These are phyloP conservation scores for Montipora cactus DNA, from an alignment of 64 coral and sea anemone species.

Conservation along the genomic window DNA sequence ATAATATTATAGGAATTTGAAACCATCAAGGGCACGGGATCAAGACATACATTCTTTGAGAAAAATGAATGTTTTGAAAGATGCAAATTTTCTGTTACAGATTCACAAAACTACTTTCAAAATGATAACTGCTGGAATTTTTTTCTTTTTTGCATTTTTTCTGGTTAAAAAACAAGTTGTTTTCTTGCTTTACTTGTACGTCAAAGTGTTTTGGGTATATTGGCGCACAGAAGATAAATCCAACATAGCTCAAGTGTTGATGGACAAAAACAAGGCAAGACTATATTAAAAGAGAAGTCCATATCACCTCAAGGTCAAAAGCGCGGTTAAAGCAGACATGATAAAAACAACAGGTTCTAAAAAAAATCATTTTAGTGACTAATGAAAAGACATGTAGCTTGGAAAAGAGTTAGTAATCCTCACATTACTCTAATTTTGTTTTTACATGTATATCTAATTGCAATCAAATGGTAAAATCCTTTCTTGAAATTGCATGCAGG, in stretches of 20 bases:
- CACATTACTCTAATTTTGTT: neutral
- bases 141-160: neutral
- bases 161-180: neutral
- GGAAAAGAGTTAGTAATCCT: neutral
- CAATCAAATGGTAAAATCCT: no score
- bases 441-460: no score
- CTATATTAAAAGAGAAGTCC: neutral
- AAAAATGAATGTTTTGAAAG: neutral
- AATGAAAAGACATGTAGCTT: neutral
- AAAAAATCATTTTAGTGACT: neutral
- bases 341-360: neutral
- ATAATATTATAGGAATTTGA: neutral
- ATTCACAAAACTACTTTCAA: no score
- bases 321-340: neutral
- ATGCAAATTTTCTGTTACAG: neutral
- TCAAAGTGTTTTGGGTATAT: neutral
- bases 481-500: no score
- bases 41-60: no score
- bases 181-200: no score
- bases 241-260: slow-evolving; percentile 37
- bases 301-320: neutral
- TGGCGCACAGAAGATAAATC: neutral
- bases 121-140: no score
- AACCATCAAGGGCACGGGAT: neutral
- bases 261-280: neutral